Evolutionary conservation across 2,113 vertebrate genomes (phyloP).

Genomic region (Cisticola juncidis): DNA sequence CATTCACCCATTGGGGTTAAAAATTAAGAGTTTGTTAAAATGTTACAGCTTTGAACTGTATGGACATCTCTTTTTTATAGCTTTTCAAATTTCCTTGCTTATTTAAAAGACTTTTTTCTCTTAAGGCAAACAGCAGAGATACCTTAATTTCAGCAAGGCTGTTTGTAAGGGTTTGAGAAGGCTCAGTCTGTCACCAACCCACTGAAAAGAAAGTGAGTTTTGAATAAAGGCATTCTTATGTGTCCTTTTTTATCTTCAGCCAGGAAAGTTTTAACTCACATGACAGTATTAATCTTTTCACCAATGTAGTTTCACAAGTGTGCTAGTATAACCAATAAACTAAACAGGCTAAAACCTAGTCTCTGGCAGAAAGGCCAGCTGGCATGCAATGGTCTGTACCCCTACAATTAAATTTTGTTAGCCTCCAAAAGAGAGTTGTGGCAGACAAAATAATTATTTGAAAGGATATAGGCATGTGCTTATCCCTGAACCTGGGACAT

Average conservation of each 20-base stretch:
- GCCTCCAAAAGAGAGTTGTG: not conserved
- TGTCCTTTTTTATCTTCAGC: not conserved
- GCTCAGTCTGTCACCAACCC: not conserved
- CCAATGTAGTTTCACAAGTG: not conserved
- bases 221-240: conserved; percentile 5
- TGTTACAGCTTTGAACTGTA: not conserved
- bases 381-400: not conserved
- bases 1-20: not conserved
- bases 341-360: not conserved
- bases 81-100: not conserved
- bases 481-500: not conserved
- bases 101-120: not conserved
- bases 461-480: not conserved
- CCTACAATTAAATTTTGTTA: not conserved
- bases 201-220: not conserved
- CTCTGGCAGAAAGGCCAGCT: not conserved
- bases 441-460: not conserved
- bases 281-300: conserved; percentile 8
- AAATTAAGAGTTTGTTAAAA: not conserved
- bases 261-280: not conserved
- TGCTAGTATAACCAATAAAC: not conserved
- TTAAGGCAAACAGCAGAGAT: not conserved
- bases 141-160: not conserved
- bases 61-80: not conserved
- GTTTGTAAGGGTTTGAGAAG: not conserved